A percentile compares a stretch with the other conserved stretches of the same genome.
Conservation (phyloP, 2,113 vertebrate genomes). For the Noturus placidus region DNA sequence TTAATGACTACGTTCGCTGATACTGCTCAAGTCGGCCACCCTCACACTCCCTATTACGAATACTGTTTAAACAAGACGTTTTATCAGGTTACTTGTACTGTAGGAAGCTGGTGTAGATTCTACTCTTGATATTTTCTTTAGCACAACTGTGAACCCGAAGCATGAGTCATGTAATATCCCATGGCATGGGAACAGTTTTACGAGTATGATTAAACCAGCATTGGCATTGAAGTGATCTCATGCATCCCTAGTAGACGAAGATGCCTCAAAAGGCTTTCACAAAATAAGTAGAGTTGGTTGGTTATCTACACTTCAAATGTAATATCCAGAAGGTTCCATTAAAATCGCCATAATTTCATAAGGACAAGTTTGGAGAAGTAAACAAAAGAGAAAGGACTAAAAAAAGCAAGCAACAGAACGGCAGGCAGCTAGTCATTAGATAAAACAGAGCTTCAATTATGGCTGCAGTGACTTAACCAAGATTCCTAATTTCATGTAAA, state of each 20-base stretch:
- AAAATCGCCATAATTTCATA: not conserved
- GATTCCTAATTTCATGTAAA: not conserved
- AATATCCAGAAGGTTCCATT: not conserved
- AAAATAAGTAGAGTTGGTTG: not conserved
- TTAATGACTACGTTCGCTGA: too few relatives aligned
- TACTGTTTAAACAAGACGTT: not conserved
- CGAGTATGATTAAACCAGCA: too few relatives aligned
- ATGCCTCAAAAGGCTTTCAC: not conserved
- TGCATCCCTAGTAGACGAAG: not conserved
- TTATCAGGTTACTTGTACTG: too few relatives aligned
- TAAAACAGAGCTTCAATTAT: not conserved
- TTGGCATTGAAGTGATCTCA: not conserved
- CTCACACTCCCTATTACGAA: not conserved
- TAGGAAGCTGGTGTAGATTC: too few relatives aligned
- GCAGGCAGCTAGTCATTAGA: not conserved
- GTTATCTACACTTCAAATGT: not conserved
- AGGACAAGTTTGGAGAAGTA: not conserved
- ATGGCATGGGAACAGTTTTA: not conserved
- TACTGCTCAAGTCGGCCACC: too few relatives aligned
- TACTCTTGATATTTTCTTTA: not conserved
- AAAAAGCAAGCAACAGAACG: not conserved
- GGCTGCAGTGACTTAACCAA: not conserved
- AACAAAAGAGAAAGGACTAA: not conserved
- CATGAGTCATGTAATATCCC: not conserved
- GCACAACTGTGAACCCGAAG: not conserved